Evolutionary conservation across 2,888 invertebrate genomes (phyloP), one percentile per base, ranked within the genome.

Genomic region (Tachina fera): DNA sequence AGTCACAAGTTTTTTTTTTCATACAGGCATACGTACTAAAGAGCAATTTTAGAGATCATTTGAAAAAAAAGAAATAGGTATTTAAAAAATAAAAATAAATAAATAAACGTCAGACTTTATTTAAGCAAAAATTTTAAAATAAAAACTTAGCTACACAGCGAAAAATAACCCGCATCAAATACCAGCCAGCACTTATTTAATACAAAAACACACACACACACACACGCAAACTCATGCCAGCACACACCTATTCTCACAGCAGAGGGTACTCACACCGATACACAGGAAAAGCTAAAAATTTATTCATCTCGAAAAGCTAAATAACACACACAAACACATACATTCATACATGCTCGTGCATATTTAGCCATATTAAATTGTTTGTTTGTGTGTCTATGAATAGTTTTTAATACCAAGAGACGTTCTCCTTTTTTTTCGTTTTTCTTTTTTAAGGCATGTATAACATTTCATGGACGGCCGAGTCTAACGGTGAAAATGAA

Each of bases 391-490:
- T 58, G 56, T 16, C 13, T 47, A 58, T 68, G 45, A 47, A 79
- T 72, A 71, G 71, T 75, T 75, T 68, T 81, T 68, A 43, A 16
- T 31, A 13, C 0, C 19, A 22, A 68, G 41, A 63, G 22, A 47
- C 58, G 45, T 67, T 58, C 6, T 61, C 2, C 22, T 22, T 31
- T 3, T 61, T 58, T 77, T 67, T 51, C 31, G 49, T 22, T 76
- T 16, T 51, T 53, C 9, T 58, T 49, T 61, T 49, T 31, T 31
- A 39, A 39, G 51, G 51, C 45, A 68, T 83, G 79, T 86, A 79
- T 86, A 86, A 61, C 71, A 83, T 86, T 83, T 86, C 83, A 83
- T 68, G 65, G 60, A 61, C 77, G 83, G 53, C 86, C 67, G 39
- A 51, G 60, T 56, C 56, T 56, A 81, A 82, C 67, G 72, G 53